Evolutionary conservation across 2,113 vertebrate species (phyloP), one percentile per base, ranked within the genome.

Genomic region (Tiliqua scincoides): DNA sequence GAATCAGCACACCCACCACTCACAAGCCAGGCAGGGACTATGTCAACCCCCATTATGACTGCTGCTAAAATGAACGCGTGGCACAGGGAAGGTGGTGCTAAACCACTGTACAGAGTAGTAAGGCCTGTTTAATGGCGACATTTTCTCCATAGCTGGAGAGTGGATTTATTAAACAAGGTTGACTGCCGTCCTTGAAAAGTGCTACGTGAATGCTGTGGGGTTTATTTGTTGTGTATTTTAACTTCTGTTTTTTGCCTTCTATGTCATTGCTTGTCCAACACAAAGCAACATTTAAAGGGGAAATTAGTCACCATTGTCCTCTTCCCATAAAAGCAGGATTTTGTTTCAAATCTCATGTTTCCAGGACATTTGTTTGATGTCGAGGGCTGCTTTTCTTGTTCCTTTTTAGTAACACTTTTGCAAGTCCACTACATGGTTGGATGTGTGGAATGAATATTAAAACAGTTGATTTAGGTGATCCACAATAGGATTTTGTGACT

Each of bases 261-360:
- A 15, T 54, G 59, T 93, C 35, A 84, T 90, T 90, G 76, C 82
- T 79, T 67, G 84, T 74, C 83, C 72, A 84, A 84, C 57, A 30
- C 1, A 0, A n/a, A 1, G 6, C 30, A 63, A 4, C 12, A 61
- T 63, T 63, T 79, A 79, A 79, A 54, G 48, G 30, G n/a, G 30
- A 67, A 68, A 54, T 54, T 40, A 54, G n/a, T 68, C n/a, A 37
- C 52, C 18, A 14, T 37, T 57, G 52, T 57, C 40, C 43, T 74
- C 27, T 48, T 3, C 6, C n/a, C 5, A 57, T 79, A 35, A 62
- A 74, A 61, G 57, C n/a, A 37, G 32, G 20, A 14, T 78, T 71
- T 61, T 61, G 59, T 78, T 61, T 61, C 35, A 59, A 77, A 32
- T 59, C 5, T 77, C 52, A 77, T 59, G n/a, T 59, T 77, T 77